Percentiles rank a stretch among this genome's conserved stretches.
Evolutionary conservation across 2,888 invertebrate species (phyloP).

Genomic region (Noctua comes): DNA sequence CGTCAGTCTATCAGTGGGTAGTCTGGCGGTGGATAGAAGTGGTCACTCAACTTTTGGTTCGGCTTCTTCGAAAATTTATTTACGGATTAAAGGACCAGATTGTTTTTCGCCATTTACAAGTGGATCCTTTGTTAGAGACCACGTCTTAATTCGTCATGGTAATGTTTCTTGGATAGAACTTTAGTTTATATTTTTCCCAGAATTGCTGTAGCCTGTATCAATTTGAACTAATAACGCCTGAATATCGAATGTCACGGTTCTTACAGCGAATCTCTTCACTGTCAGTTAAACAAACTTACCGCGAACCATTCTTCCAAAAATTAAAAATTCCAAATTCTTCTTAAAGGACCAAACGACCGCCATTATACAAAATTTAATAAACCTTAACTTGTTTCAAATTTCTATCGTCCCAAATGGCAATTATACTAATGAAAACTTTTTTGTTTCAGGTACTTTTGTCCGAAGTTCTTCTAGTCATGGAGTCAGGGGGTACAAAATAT

Average conservation of each 20-base stretch:
- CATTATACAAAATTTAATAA: constrained; percentile 52
- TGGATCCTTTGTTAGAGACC: neutral
- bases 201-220: neutral
- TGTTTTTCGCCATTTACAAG: neutral
- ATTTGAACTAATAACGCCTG: neutral
- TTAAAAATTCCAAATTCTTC: neutral
- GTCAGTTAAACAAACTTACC: neutral
- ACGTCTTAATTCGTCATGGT: neutral
- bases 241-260: neutral
- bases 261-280: neutral
- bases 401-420: constrained; percentile 51
- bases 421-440: constrained; percentile 64
- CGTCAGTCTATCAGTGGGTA: neutral
- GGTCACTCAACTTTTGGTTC: neutral
- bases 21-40: neutral
- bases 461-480: constrained; percentile 35
- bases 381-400: constrained; percentile 52
- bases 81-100: neutral
- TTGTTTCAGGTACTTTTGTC: constrained; percentile 64
- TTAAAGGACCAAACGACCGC: neutral
- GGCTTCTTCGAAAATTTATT: neutral
- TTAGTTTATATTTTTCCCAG: neutral
- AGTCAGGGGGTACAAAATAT: constrained; percentile 50
- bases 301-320: constrained; percentile 3
- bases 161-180: neutral